Evolutionary conservation across 2,797 vertebrate genomes (phyloP).

Genomic region (Aselliscus stoliczkanus): DNA sequence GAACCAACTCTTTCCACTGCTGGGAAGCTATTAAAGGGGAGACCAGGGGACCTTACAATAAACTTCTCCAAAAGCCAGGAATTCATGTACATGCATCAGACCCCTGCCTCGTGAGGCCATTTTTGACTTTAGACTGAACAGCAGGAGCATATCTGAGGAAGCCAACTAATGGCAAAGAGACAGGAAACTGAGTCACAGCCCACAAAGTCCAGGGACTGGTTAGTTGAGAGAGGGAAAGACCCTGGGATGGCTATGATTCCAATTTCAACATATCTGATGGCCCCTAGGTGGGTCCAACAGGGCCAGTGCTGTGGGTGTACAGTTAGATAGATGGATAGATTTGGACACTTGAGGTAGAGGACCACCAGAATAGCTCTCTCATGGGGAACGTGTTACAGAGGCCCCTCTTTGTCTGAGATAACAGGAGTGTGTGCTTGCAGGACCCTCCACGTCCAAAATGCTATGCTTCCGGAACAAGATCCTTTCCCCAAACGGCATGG

Average conservation of each 20-base stretch:
- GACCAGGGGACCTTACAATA: neutral
- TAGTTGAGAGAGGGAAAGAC: too few relatives aligned
- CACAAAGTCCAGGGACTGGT: neutral
- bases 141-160: neutral
- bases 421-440: neutral
- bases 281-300: neutral
- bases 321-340: too few relatives aligned
- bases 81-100: rapidly evolving
- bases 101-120: neutral
- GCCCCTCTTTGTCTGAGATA: neutral
- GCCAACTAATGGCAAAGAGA: neutral
- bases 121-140: neutral
- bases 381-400: neutral
- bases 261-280: too few relatives aligned
- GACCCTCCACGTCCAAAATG: neutral
- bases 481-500: neutral
- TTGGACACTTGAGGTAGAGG: too few relatives aligned
- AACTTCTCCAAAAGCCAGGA: neutral
- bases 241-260: too few relatives aligned
- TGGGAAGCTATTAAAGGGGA: neutral
- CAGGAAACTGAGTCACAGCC: neutral
- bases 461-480: neutral
- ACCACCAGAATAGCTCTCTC: neutral
- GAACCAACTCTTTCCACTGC: neutral
- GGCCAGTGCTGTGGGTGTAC: neutral